These are phyloP conservation scores for Mechanitis mazaeus DNA, from an alignment of 2,888 invertebrate genomes.

Conservation along the genomic window DNA sequence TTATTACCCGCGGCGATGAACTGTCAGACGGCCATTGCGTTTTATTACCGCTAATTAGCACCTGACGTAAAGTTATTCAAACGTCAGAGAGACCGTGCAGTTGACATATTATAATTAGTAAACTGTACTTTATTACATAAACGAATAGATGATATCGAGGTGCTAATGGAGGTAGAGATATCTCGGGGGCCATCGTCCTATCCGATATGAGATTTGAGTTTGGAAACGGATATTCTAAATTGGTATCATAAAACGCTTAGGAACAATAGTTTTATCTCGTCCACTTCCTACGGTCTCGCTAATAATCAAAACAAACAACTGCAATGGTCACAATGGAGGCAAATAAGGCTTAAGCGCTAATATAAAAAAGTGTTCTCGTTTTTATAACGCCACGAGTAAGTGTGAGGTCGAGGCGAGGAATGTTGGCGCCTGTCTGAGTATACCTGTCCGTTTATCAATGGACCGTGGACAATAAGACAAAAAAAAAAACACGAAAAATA, in stretches of 20 bases:
- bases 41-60: conserved; percentile 55
- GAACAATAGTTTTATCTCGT: conserved; percentile 69
- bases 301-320: conserved; percentile 75
- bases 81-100: conserved; percentile 5
- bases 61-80: conserved; percentile 42
- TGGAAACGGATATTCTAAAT: conserved; percentile 66
- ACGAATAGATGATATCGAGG: conserved; percentile 27
- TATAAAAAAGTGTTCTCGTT: conserved; percentile 74
- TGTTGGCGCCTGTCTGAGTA: conserved; percentile 77
- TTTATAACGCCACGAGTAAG: conserved; percentile 71
- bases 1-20: conserved; percentile 49
- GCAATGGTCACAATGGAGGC: conserved; percentile 67
- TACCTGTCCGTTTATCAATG: conserved; percentile 77
- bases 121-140: conserved; percentile 22
- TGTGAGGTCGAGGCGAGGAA: conserved; percentile 76
- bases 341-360: conserved; percentile 73
- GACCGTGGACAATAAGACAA: conserved; percentile 69
- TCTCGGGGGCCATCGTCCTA: conserved; percentile 39
- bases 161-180: conserved; percentile 58
- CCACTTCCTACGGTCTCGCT: conserved; percentile 72
- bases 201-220: conserved; percentile 21
- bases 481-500: conserved; percentile 56
- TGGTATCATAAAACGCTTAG: conserved; percentile 75
- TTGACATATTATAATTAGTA: conserved; percentile 31
- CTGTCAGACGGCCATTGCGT: conserved; percentile 39